Conservation (phyloP, 1,140 invertebrate genomes). For the Caenorhabditis remanei region DNA sequence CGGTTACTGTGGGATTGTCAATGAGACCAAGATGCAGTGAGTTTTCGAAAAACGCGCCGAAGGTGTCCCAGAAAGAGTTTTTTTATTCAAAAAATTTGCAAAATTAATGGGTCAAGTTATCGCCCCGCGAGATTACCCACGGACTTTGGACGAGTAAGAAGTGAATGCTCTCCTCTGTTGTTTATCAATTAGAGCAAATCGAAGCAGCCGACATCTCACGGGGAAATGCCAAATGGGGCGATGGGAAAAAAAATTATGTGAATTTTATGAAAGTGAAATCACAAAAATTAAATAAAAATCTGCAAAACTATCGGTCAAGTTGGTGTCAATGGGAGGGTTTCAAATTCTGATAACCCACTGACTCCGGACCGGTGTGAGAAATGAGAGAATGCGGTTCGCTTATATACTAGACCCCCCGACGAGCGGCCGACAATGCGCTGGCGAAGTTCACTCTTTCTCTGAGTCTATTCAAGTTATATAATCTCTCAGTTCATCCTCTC, state of each 20-base stretch:
- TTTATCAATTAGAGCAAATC: no score
- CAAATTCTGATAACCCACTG: neutral
- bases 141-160: no score
- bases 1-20: neutral
- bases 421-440: neutral
- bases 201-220: no score
- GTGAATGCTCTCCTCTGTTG: no score
- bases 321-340: conserved; percentile 9
- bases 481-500: neutral
- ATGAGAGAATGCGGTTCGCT: neutral
- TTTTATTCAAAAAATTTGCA: neutral
- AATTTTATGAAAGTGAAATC: no score
- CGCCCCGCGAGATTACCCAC: no score
- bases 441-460: neutral
- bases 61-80: no score
- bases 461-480: neutral
- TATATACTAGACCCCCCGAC: neutral
- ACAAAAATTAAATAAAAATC: no score
- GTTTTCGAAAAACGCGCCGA: neutral
- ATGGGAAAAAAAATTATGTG: no score
- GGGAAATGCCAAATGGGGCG: no score
- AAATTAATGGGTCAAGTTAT: neutral
- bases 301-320: neutral
- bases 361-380: neutral
- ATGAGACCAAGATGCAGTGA: neutral